Percentiles rank a stretch among this genome's conserved stretches.
These are phyloP conservation scores for Phaethon lepturus DNA, from an alignment of 2,113 vertebrate genomes.

Conservation along the genomic window DNA sequence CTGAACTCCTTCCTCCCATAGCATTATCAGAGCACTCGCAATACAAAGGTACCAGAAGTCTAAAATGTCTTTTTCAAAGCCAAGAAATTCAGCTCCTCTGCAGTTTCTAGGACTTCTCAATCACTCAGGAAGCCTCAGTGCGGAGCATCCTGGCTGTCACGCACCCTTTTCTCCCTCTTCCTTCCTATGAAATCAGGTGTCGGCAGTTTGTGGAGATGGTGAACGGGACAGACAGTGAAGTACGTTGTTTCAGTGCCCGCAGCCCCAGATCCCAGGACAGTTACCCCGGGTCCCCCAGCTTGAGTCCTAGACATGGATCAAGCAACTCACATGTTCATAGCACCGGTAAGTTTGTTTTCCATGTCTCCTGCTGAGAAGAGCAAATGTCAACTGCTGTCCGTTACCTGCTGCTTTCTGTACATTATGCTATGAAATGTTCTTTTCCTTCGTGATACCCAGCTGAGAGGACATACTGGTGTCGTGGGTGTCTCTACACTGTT, in stretches of 20 bases:
- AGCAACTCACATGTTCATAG: slow-evolving; percentile 88
- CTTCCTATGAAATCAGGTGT: slow-evolving; percentile 78
- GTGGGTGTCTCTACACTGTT: background rate
- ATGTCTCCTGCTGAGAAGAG: background rate
- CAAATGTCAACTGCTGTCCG: background rate
- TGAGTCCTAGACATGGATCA: slow-evolving; percentile 90
- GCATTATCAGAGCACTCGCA: background rate
- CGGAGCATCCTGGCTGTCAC: slow-evolving; percentile 32
- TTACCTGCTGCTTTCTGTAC: background rate
- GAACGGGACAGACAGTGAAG: slow-evolving; percentile 97
- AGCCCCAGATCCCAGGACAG: slow-evolving; percentile 97
- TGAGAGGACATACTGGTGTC: background rate
- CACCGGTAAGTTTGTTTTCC: slow-evolving; percentile 79
- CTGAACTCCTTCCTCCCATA: background rate
- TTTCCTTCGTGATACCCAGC: background rate
- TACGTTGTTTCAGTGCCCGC: slow-evolving; percentile 89
- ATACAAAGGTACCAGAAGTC: background rate
- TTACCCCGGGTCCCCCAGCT: slow-evolving; percentile 90
- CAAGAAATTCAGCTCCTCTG: background rate
- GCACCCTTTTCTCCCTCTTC: background rate
- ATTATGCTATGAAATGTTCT: background rate
- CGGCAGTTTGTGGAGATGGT: slow-evolving; percentile 99
- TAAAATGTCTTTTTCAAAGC: background rate
- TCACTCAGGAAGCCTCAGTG: background rate
- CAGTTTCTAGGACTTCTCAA: background rate